A percentile compares a stretch with the other conserved stretches of the same genome.
Conservation (phyloP, 1,140 invertebrate species). For the Magallana gigas region DNA sequence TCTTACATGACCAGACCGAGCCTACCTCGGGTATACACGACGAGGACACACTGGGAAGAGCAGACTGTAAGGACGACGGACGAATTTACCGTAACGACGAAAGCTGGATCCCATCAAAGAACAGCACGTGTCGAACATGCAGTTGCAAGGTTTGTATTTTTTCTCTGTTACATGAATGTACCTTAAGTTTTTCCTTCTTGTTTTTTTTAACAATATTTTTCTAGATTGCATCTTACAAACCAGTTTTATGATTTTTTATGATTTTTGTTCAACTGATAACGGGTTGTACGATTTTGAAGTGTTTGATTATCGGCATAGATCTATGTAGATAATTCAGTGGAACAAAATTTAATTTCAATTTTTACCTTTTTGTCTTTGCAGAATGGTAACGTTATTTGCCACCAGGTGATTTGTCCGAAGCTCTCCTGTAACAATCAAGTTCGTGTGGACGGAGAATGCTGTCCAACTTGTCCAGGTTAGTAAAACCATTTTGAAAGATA, state of each 20-base stretch:
- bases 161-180: too few relatives aligned
- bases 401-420: conserved; percentile 88
- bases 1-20: not conserved
- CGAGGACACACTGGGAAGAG: not conserved
- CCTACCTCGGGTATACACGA: not conserved
- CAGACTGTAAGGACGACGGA: not conserved
- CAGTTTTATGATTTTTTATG: too few relatives aligned
- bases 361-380: conserved; percentile 80
- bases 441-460: conserved; percentile 86
- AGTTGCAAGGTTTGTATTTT: conserved; percentile 20
- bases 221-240: too few relatives aligned
- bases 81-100: not conserved
- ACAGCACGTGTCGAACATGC: conserved; percentile 13
- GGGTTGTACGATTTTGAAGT: too few relatives aligned
- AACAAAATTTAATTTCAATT: too few relatives aligned
- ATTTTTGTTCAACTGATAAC: too few relatives aligned
- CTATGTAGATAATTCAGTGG: too few relatives aligned
- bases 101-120: conserved; percentile 31
- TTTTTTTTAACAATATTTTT: too few relatives aligned
- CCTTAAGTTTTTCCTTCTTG: too few relatives aligned
- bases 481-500: not conserved
- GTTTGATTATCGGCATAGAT: too few relatives aligned
- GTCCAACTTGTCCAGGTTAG: conserved; percentile 88
- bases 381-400: conserved; percentile 88
- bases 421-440: conserved; percentile 82